Evolutionary conservation across 2,888 invertebrate genomes (phyloP).

Genomic region (Zeuzera pyrina): DNA sequence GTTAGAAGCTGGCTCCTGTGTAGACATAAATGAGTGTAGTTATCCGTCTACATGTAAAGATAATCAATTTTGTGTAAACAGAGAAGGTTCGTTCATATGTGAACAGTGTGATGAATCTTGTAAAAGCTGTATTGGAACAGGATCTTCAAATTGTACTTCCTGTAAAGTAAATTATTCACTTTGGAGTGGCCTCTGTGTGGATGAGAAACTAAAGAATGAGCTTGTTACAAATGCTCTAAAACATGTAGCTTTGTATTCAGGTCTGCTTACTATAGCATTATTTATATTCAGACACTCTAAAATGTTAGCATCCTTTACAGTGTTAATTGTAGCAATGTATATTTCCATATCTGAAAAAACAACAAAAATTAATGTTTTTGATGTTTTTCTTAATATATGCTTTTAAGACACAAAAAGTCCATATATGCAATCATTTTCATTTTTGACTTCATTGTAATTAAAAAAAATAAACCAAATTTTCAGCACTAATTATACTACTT

Average conservation of each 20-base stretch:
- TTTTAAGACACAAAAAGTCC: neutral
- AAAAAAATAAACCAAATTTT: too few relatives aligned
- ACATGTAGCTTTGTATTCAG: conserved; percentile 35
- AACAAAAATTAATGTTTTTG: conserved; percentile 23
- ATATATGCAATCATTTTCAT: too few relatives aligned
- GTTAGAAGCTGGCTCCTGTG: conserved; percentile 79
- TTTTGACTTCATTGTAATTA: too few relatives aligned
- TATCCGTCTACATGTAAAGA: conserved; percentile 60
- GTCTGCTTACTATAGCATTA: conserved; percentile 32
- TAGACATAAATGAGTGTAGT: conserved; percentile 89
- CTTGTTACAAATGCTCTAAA: conserved; percentile 28
- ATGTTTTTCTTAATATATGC: conserved; percentile 18
- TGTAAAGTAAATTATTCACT: conserved; percentile 71
- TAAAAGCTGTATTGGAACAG: conserved; percentile 85
- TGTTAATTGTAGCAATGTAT: conserved; percentile 31
- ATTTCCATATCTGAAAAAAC: conserved; percentile 40
- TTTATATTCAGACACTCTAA: conserved; percentile 30
- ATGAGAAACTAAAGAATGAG: conserved; percentile 28
- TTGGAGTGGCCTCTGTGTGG: conserved; percentile 46
- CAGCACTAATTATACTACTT: too few relatives aligned
- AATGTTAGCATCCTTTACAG: conserved; percentile 29
- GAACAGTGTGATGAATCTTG: conserved; percentile 88
- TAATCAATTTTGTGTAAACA: conserved; percentile 90
- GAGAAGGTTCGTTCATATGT: conserved; percentile 86
- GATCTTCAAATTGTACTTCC: conserved; percentile 86